Evolutionary conservation across 2,888 invertebrate species (phyloP).

Genomic region (Ryuthela nishihirai): DNA sequence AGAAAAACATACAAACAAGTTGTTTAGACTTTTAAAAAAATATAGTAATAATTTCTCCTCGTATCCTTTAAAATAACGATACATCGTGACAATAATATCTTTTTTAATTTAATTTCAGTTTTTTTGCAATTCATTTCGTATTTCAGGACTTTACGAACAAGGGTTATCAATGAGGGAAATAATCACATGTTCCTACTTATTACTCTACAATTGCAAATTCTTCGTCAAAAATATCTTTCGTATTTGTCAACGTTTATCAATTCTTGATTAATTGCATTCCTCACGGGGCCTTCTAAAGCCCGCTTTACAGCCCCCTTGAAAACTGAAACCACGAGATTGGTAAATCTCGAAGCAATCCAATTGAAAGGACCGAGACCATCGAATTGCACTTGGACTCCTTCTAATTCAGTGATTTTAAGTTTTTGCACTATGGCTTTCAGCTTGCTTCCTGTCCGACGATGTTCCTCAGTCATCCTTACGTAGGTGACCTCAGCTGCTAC

Average conservation of each 20-base stretch:
- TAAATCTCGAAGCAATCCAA: constrained; percentile 11
- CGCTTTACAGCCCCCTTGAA: constrained; percentile 14
- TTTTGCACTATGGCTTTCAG: constrained; percentile 11
- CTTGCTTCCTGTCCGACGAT: background rate
- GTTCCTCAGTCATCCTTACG: too few species aligned
- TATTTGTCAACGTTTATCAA: constrained; percentile 21
- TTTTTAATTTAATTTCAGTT: too few species aligned
- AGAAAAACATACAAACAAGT: too few species aligned
- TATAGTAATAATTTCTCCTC: too few species aligned
- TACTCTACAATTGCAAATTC: too few species aligned
- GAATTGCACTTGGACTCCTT: constrained; percentile 17
- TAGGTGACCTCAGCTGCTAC: constrained; percentile 19
- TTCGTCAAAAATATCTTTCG: constrained; percentile 20
- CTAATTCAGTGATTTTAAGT: constrained; percentile 14
- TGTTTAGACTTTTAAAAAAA: too few species aligned
- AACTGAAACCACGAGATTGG: constrained; percentile 9
- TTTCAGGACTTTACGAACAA: too few species aligned
- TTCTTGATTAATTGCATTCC: constrained; percentile 19
- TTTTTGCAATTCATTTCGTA: too few species aligned
- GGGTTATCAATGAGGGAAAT: too few species aligned
- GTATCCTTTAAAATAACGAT: too few species aligned
- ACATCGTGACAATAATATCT: too few species aligned
- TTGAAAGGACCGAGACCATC: constrained; percentile 20
- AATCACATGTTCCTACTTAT: too few species aligned
- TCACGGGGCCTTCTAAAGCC: constrained; percentile 21